Evolutionary conservation across 2,888 invertebrate genomes (phyloP).

Genomic region (Trichacis sp.): DNA sequence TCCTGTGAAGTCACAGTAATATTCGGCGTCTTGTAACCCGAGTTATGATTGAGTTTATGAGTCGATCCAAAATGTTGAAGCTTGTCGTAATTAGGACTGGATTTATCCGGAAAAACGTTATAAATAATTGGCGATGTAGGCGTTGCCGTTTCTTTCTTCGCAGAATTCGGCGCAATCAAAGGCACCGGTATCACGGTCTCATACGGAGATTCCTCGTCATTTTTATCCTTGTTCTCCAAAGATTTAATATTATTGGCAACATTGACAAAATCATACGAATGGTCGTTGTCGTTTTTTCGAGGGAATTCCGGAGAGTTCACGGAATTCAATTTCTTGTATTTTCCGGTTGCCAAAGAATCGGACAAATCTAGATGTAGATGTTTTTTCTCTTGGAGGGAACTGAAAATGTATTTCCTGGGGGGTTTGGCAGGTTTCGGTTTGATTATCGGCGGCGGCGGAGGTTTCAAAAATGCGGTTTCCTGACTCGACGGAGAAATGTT

Average conservation of each 20-base stretch:
- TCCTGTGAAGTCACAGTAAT: conserved; percentile 44
- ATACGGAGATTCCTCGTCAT: conserved; percentile 55
- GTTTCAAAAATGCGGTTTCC: conserved; percentile 49
- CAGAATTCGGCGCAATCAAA: conserved; percentile 45
- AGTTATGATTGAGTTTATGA: conserved; percentile 76
- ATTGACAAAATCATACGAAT: conserved; percentile 83
- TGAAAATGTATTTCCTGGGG: conserved; percentile 71
- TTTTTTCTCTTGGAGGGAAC: conserved; percentile 62
- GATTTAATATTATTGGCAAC: conserved; percentile 70
- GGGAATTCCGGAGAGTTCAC: conserved; percentile 65
- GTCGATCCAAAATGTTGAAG: conserved; percentile 85
- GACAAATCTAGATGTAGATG: conserved; percentile 67
- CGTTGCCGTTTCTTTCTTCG: conserved; percentile 43
- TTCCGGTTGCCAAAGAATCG: conserved; percentile 71
- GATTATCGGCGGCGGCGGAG: conserved; percentile 70
- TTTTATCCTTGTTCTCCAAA: conserved; percentile 47
- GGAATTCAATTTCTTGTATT: conserved; percentile 72
- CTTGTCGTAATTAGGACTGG: conserved; percentile 78
- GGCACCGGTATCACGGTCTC: conserved; percentile 54
- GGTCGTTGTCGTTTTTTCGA: conserved; percentile 67
- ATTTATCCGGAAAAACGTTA: conserved; percentile 50
- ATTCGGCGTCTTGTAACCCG: conserved; percentile 77
- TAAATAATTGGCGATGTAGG: conserved; percentile 55
- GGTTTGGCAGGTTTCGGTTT: conserved; percentile 77
- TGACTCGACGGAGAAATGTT: conserved; percentile 48